Base-by-base conservation (phyloP, 1,140 invertebrate genomes). In the Nomia melanderi region DNA sequence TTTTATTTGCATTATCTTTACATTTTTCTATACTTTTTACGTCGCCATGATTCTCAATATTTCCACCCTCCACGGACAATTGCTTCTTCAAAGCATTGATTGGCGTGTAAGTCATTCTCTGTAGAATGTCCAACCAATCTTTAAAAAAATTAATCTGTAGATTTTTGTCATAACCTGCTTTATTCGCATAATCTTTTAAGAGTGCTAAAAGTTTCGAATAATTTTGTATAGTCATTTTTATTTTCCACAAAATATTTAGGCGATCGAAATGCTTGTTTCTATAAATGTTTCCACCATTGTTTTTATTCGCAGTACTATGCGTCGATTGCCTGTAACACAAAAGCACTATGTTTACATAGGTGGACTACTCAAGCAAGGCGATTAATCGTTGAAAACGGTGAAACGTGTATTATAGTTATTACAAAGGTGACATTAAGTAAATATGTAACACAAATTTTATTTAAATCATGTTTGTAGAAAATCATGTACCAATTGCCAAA, bases 161-260 rank as follows among this genome's bases (percentile, higher is more conserved):
- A 73, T 87, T 91, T 67, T 92, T 93, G n/a, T 93, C 92, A 33
- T 88, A 91, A 57, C 90, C 90, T 39, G 90, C 88, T 82, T 93
- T 94, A 7, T 85, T 86, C 1, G 94, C 77, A 69, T 93, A 92
- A 9, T 91, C 89, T 82, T 92, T 93, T 0, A 94, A 69, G 56
- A 93, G 91, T 6, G 85, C 85, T 9, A 94, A 79, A 3, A 94
- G 59, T 83, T 93, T 94, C 88, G 92, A 92, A 23, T 93, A 92
- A 77, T 88, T 91, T 20, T 90, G 91, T 80, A 93, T 88, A 27
- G 92, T 91, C 89, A 93, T 92, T 72, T 89, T 92, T 70, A 60
- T 73, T 67, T 85, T 84, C 33, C 79, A 78, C 31, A 87, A 14
- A 4, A 85, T 27, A 27, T 70, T 88, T 33, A 88, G 0, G 14